Base-by-base conservation (phyloP, 2,888 invertebrate species). In the Oegoconia quadripuncta region DNA sequence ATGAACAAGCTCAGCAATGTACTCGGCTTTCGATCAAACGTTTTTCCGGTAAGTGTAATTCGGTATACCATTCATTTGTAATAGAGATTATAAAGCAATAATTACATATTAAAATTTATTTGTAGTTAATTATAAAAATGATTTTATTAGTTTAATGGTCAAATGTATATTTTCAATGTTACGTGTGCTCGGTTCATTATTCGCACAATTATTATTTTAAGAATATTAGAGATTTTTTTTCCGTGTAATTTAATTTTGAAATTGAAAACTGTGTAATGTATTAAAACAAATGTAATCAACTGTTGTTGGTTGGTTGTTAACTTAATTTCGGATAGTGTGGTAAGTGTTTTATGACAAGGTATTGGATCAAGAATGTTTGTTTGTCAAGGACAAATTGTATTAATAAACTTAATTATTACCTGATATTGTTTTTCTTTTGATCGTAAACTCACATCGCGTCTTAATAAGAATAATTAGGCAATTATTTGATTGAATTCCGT, bases 31-130 rank as follows among this genome's bases (percentile, higher is more conserved):
- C n/a, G n/a, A n/a, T n/a, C n/a, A n/a, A n/a, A n/a, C n/a, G n/a
- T n/a, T n/a, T n/a, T n/a, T n/a, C n/a, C n/a, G n/a, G n/a, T n/a
- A n/a, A n/a, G n/a, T n/a, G n/a, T n/a, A n/a, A n/a, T 43, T 52
- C 49, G 75, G 64, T 79, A 74, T 79, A 78, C 78, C 79, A 69
- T 58, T 64, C 35, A 43, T 64, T 58, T 30, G 11, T 41, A 39
- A 56, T 56, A 60, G 70, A 71, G 70, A 25, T n/a, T n/a, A n/a
- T n/a, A 64, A 69, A 82, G 81, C 82, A 82, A 83, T 82, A 82
- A 79, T 67, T 68, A 59, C 42, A 46, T 50, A 46, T 44, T 48
- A 46, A 63, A 64, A 64, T 64, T 57, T 62, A 67, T 66, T 62
- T 70, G 44, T 68, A 76, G 69, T 74, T 76, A 59, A 63, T 62